Base-by-base conservation (phyloP, 2,113 vertebrate genomes). In the Synchiropus splendidus region DNA sequence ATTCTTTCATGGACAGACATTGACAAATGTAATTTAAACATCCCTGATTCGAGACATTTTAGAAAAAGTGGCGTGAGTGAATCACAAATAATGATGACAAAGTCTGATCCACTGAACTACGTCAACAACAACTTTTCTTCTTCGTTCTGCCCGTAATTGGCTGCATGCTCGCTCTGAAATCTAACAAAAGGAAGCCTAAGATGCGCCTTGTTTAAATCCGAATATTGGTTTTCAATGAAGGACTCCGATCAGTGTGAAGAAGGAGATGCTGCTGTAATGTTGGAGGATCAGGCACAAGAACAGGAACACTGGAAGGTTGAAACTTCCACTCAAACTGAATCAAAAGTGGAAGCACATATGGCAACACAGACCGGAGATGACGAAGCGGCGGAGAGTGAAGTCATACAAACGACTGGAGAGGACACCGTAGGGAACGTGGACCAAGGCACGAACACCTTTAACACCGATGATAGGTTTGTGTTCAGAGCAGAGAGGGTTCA, bases 161-260 rank as follows among this genome's bases (percentile, higher is more conserved):
- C 4, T 5, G 8, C 21, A 27, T 27, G 21, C 21, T 27, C 21
- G 21, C 21, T 27, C 21, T 27, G 8, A 27, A n/a, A n/a, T n/a
- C n/a, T n/a, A n/a, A 4, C 21, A 4, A 27, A 27, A 8, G 21
- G 8, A 27, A 27, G 4, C 21, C 21, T 27, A 4, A 27, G 8
- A 27, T 5, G 21, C 8, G 21, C 8, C 4, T 27, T 27, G 21
- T 51, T 35, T 52, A 39, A 71, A 67, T 16, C 2, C 31, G 1
- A 42, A 45, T 66, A 42, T 64, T 49, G 45, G 36, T 75, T 68
- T 61, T 54, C 33, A 61, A 71, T 65, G 31, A 68, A 78, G 69
- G 18, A 54, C 18, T 57, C 36, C 6, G 16, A 8, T 32, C 45
- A 43, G 8, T 39, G 1, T 9, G 12, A 1, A 52, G 42, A 42